Evolutionary conservation across 1,140 invertebrate species (phyloP), one percentile per base, ranked within the genome.

Genomic region (Phocides pigmalion): DNA sequence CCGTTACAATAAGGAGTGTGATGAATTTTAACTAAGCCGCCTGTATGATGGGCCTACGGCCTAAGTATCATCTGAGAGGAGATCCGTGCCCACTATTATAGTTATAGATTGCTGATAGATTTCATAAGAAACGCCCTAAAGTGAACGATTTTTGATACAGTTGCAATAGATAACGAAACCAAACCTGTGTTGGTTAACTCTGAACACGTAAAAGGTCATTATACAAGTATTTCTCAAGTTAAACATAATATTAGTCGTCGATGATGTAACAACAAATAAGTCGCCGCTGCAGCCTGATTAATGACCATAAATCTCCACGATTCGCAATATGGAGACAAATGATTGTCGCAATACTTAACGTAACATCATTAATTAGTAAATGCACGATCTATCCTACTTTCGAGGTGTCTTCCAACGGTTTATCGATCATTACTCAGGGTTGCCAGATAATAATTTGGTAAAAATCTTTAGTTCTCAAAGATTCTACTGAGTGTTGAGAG

Each of bases 301-400:
- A 83, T 78, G 67, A 68, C 67, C 62, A 81, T 84, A 82, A 82
- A 85, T 83, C 76, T 74, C 28, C 61, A 67, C 68, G 69, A 82
- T 78, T 85, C 74, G 79, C 79, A 84, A 82, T 74, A 76, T 74
- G 68, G 71, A 75, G 81, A 87, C 84, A 84, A 84, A 81, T 66
- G 71, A 61, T 76, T 82, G 76, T 83, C 76, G 81, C 76, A 87
- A 84, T 73, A 54, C 54, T 69, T 65, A 79, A 82, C 82, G 79
- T 82, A 87, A 87, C 66, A 75, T 68, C 46, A 74, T 81, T 83
- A 82, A 87, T 87, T 85, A 87, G 79, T 74, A 74, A 75, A 79
- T 74, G 76, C 80, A 85, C 82, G 80, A 87, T 76, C 75, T 82
- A 84, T 82, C 69, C 80, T 75, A 78, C 80, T 85, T 87, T 84